Percentiles rank a stretch among this genome's conserved stretches.
Conservation (phyloP, 2,797 vertebrate genomes). For the Anisognathus igniventris region DNA sequence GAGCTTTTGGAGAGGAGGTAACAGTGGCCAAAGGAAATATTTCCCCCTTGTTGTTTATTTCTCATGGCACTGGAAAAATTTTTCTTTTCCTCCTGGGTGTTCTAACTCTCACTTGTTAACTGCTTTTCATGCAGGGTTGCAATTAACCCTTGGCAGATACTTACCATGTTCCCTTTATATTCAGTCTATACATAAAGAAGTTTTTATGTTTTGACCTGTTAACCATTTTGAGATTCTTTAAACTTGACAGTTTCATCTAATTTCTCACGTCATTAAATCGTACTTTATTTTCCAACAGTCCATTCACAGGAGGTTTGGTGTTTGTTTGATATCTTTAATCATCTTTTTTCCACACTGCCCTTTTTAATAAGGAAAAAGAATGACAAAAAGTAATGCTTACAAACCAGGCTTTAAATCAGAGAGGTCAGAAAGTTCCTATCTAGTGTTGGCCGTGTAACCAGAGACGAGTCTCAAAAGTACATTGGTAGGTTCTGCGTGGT, state of each 20-base stretch:
- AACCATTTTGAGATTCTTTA: constrained; percentile 74
- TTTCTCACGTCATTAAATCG: constrained; percentile 75
- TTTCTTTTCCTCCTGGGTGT: constrained; percentile 86
- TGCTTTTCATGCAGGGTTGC: constrained; percentile 86
- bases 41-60: constrained; percentile 83
- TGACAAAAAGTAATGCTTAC: background rate
- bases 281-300: constrained; percentile 59
- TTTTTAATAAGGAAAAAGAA: constrained; percentile 41
- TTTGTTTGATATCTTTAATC: constrained; percentile 68
- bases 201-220: constrained; percentile 76
- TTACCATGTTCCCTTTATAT: constrained; percentile 69
- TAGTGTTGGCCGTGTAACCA: background rate
- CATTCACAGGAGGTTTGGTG: constrained; percentile 65
- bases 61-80: constrained; percentile 84
- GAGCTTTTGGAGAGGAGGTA: constrained; percentile 79
- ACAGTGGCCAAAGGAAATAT: constrained; percentile 82
- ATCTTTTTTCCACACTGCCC: constrained; percentile 53
- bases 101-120: constrained; percentile 90
- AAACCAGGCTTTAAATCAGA: constrained; percentile 31
- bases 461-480: background rate
- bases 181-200: constrained; percentile 71
- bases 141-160: constrained; percentile 86
- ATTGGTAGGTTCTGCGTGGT: background rate
- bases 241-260: constrained; percentile 73
- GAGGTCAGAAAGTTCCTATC: constrained; percentile 36